Evolutionary conservation across 2,888 invertebrate genomes (phyloP).

Genomic region (Ennomos quercinarius): DNA sequence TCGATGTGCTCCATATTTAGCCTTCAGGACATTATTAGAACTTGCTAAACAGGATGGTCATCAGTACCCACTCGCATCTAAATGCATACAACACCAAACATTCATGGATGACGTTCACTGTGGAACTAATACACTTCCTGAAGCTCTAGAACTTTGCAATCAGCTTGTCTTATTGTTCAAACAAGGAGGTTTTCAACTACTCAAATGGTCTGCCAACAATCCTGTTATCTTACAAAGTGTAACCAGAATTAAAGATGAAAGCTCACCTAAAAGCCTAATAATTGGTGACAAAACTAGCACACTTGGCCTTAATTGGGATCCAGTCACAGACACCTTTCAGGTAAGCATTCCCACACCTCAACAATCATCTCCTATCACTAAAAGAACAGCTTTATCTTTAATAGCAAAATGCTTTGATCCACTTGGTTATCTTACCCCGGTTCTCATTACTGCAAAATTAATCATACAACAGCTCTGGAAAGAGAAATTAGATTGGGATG

Average conservation of each 20-base stretch:
- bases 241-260: neutral
- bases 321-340: neutral
- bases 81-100: constrained; percentile 2
- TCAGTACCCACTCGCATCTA: neutral
- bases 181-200: constrained; percentile 2
- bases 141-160: too few species aligned
- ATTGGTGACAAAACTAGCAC: constrained; percentile 14
- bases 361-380: neutral
- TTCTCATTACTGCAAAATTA: neutral
- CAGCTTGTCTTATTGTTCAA: too few species aligned
- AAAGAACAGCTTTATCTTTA: constrained; percentile 5
- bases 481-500: constrained; percentile 7
- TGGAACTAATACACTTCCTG: too few species aligned
- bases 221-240: constrained; percentile 5
- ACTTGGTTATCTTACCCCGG: neutral
- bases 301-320: constrained; percentile 9
- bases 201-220: constrained; percentile 11
- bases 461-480: constrained; percentile 10
- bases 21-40: too few species aligned
- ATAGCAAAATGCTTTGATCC: constrained; percentile 6
- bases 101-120: constrained; percentile 9
- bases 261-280: constrained; percentile 5
- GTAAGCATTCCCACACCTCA: constrained; percentile 3
- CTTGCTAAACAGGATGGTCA: too few species aligned
- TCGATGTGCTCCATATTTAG: too few species aligned